These are phyloP conservation scores for Latheticus oryzae DNA, from an alignment of 2,888 invertebrate species.

Conservation along the genomic window DNA sequence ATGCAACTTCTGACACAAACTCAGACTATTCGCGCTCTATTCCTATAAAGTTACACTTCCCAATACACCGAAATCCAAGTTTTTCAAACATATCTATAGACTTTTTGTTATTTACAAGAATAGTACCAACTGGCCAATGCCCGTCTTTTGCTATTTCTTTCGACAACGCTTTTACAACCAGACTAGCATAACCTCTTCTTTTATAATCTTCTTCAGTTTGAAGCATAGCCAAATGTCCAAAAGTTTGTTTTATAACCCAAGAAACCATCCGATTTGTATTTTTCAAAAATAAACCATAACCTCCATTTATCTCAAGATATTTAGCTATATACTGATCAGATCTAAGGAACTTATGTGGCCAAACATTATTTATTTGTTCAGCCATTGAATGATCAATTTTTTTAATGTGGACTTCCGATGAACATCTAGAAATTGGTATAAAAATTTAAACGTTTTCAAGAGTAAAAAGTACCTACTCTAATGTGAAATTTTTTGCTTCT, in stretches of 20 bases:
- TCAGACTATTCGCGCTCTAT: too few species aligned
- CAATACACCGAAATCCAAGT: conserved; percentile 52
- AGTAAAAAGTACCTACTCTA: background rate
- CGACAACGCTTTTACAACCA: conserved; percentile 57
- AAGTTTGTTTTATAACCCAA: conserved; percentile 62
- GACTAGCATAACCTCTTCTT: conserved; percentile 61
- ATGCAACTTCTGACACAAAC: too few species aligned
- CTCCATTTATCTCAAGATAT: conserved; percentile 59
- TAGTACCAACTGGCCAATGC: conserved; percentile 54
- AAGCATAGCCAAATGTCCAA: conserved; percentile 59
- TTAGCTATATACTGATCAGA: conserved; percentile 55
- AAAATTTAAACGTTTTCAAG: background rate
- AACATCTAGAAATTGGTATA: conserved; percentile 41
- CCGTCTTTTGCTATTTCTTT: conserved; percentile 60
- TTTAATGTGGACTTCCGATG: conserved; percentile 58
- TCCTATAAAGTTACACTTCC: too few species aligned
- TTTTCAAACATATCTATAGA: conserved; percentile 60
- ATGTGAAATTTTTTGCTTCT: background rate
- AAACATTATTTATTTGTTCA: conserved; percentile 55
- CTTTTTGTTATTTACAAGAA: conserved; percentile 56
- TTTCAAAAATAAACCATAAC: conserved; percentile 61
- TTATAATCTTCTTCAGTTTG: conserved; percentile 60
- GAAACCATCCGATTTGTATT: conserved; percentile 57
- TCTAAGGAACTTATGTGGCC: conserved; percentile 58
- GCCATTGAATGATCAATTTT: conserved; percentile 49